Evolutionary conservation across 2,113 vertebrate species (phyloP).

Genomic region (Myxocyprinus asiaticus): DNA sequence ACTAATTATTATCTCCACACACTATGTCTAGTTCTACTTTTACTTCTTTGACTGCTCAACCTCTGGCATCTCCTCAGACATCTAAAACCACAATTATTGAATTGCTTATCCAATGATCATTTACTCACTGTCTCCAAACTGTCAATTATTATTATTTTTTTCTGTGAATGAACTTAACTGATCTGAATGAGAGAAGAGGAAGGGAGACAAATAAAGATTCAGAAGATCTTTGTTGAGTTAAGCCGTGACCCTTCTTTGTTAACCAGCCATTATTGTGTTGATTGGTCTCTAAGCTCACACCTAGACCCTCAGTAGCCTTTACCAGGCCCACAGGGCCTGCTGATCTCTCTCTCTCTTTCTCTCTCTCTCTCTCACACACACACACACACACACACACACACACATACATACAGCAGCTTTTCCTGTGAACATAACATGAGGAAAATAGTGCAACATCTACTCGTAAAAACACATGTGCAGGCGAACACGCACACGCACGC

Average conservation of each 20-base stretch:
- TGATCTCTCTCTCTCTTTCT: neutral
- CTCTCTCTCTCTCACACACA: neutral
- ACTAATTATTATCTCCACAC: neutral
- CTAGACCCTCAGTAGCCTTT: conserved; percentile 23
- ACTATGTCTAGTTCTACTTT: neutral
- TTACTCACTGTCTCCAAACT: conserved; percentile 5
- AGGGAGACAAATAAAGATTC: neutral
- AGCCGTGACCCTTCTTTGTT: conserved; percentile 17
- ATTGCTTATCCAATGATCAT: conserved; percentile 27
- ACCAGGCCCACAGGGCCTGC: neutral
- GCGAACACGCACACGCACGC: too few species aligned
- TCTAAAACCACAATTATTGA: conserved; percentile 27
- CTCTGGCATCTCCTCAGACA: neutral
- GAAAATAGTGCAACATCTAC: too few species aligned
- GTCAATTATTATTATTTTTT: neutral
- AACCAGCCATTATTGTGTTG: conserved; percentile 27
- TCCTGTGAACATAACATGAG: too few species aligned
- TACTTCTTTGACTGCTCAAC: neutral
- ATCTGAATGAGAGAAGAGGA: neutral
- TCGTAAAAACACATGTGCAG: too few species aligned
- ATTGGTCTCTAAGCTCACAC: conserved; percentile 36
- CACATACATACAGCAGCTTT: neutral
- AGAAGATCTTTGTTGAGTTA: conserved; percentile 33
- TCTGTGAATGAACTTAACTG: conserved; percentile 3
- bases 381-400: neutral